phyloP scores from a whole-genome alignment of 1,140 invertebrate genomes.

The Trichonephila clavata region DNA sequence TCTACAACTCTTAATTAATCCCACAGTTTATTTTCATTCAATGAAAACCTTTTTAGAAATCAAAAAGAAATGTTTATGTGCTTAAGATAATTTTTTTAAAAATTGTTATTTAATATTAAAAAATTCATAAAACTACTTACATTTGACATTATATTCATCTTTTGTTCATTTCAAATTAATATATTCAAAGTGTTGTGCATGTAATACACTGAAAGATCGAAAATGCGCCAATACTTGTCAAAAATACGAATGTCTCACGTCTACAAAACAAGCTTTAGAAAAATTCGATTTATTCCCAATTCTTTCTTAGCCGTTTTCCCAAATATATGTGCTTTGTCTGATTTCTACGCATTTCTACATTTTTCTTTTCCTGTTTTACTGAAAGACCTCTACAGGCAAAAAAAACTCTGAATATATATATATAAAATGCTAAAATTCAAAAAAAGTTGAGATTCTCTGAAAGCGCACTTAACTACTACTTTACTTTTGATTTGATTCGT shows the following conservation, averaged over 20 bases:
- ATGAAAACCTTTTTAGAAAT: too few species aligned
- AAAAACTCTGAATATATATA: conserved; percentile 29
- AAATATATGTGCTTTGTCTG: background rate
- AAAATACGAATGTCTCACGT: conserved; percentile 1
- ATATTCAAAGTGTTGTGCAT: too few species aligned
- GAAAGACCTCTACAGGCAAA: background rate
- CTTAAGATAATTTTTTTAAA: too few species aligned
- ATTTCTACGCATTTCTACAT: background rate
- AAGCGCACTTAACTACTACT: conserved; percentile 66
- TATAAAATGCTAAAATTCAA: conserved; percentile 45
- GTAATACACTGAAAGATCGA: background rate
- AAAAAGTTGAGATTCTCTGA: conserved; percentile 11
- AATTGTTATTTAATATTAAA: too few species aligned
- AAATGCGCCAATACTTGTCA: background rate
- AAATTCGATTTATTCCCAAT: background rate
- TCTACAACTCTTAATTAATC: too few species aligned
- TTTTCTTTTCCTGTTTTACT: background rate
- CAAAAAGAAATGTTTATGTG: too few species aligned
- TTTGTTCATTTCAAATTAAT: too few species aligned
- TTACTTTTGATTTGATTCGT: conserved; percentile 57
- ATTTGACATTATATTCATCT: too few species aligned
- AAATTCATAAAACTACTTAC: too few species aligned
- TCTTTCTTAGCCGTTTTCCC: background rate
- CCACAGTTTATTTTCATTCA: too few species aligned
- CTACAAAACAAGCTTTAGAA: background rate